Evolutionary conservation across 2,888 invertebrate genomes (phyloP), one percentile per base, ranked within the genome.

Genomic region (Portevinia maculata): DNA sequence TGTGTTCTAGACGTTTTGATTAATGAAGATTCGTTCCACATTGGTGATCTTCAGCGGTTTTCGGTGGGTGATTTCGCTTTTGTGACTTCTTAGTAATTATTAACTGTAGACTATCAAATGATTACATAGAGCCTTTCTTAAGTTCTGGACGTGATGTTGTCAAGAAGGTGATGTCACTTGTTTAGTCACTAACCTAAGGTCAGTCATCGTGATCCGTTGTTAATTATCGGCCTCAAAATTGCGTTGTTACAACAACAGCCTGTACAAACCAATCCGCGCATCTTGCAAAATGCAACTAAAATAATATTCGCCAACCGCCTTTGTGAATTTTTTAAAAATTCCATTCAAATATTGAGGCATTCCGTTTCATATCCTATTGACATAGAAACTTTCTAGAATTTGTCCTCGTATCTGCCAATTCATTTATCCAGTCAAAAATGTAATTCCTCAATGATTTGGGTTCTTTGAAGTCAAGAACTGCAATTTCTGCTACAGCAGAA

Each of bases 51-150:
- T 19, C 30, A 15, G 21, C n/a, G 53, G 55, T 73, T 44, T 60
- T 79, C 37, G 73, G 48, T 79, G 55, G 62, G 1, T 79, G 60
- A 74, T 69, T 69, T 57, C 41, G 39, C 15, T 79, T 74, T 79
- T 15, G 62, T 30, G 32, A 48, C 53, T 60, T 76, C 69, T 69
- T 53, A n/a, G 69, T 55, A 59, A 64, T 37, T 62, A 37, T n/a
- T n/a, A n/a, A n/a, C n/a, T n/a, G n/a, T n/a, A n/a, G n/a, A n/a
- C n/a, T n/a, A n/a, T n/a, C n/a, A n/a, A n/a, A n/a, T 24, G 24
- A 24, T 24, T 24, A n/a, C n/a, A 1, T 11, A 8, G 24, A 8
- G 15, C 11, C 15, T 28, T 57, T 39, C 24, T 57, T 24, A 21
- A 24, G 24, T 24, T 24, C 24, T 24, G 24, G 46, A 46, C 11